Percentiles rank a stretch among this genome's conserved stretches.
Evolutionary conservation across 2,797 vertebrate genomes (phyloP).

Genomic region (Microctenopoma stevenorrisi): DNA sequence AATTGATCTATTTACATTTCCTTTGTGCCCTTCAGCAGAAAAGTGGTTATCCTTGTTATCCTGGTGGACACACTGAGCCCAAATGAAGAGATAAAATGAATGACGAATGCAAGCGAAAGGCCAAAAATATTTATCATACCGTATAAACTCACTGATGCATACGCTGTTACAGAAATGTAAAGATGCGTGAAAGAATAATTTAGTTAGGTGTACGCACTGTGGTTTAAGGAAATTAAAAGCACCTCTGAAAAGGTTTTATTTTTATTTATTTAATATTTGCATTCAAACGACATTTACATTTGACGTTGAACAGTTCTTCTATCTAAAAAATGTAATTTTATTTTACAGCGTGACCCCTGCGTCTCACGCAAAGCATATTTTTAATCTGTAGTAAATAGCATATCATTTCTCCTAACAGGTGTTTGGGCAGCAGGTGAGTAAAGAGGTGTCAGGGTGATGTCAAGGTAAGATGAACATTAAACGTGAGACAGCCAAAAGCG

Average conservation of each 20-base stretch:
- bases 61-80: constrained; percentile 8
- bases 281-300: constrained; percentile 9
- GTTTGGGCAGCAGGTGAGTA: constrained; percentile 26
- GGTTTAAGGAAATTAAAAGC: constrained; percentile 39
- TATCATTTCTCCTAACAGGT: constrained; percentile 23
- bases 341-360: constrained; percentile 10
- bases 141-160: neutral
- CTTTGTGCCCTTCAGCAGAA: constrained; percentile 32
- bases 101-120: constrained; percentile 41
- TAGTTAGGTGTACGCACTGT: constrained; percentile 8
- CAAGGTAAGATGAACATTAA: constrained; percentile 27
- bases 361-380: constrained; percentile 9
- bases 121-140: constrained; percentile 28
- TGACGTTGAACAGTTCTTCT: constrained; percentile 7
- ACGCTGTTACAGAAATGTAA: constrained; percentile 36
- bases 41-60: constrained; percentile 52
- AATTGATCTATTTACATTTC: constrained; percentile 30
- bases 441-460: constrained; percentile 39
- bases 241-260: neutral
- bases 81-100: constrained; percentile 41
- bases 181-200: constrained; percentile 54
- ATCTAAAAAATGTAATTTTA: constrained; percentile 8
- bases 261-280: constrained; percentile 24
- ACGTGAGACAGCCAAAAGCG: constrained; percentile 41
- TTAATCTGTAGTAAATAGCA: constrained; percentile 27